Percentiles rank a stretch among this genome's conserved stretches.
Evolutionary conservation across 2,797 vertebrate genomes (phyloP).

Genomic region (Sebastes oblongus): DNA sequence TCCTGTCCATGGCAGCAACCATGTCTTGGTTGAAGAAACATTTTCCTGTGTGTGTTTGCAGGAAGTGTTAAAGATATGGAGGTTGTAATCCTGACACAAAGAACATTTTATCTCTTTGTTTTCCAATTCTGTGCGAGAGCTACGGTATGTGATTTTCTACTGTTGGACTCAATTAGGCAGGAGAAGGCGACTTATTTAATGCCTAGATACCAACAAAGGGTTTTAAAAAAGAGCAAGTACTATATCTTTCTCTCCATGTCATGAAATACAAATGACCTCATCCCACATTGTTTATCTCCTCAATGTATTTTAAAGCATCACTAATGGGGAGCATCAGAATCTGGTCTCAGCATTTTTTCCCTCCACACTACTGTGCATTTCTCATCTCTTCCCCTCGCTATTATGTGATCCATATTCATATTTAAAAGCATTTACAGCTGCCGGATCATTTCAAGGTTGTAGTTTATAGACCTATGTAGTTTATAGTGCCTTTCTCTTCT

Average conservation of each 20-base stretch:
- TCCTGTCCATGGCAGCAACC: not conserved
- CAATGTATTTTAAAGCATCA: constrained; percentile 69
- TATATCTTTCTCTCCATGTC: constrained; percentile 60
- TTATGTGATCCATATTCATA: constrained; percentile 66
- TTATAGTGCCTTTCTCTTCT: constrained; percentile 28
- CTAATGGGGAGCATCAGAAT: constrained; percentile 70
- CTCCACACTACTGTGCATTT: constrained; percentile 44
- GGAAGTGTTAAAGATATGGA: constrained; percentile 15
- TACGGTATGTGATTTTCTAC: constrained; percentile 24
- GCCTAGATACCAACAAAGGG: constrained; percentile 34
- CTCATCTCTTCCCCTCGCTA: constrained; percentile 25
- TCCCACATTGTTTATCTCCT: constrained; percentile 69
- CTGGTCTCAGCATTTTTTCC: constrained; percentile 57
- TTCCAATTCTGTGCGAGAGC: constrained; percentile 22
- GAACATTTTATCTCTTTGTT: constrained; percentile 28
- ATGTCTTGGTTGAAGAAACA: not conserved
- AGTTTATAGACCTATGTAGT: constrained; percentile 27
- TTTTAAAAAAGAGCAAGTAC: constrained; percentile 29
- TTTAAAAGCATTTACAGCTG: constrained; percentile 43
- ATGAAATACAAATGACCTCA: constrained; percentile 71
- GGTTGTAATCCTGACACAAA: constrained; percentile 15
- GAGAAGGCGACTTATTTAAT: constrained; percentile 46
- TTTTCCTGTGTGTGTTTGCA: constrained; percentile 9
- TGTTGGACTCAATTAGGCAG: constrained; percentile 43
- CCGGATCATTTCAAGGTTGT: constrained; percentile 47